phyloP scores from a whole-genome alignment of 2,797 vertebrate genomes.

The Molothrus aeneus region DNA sequence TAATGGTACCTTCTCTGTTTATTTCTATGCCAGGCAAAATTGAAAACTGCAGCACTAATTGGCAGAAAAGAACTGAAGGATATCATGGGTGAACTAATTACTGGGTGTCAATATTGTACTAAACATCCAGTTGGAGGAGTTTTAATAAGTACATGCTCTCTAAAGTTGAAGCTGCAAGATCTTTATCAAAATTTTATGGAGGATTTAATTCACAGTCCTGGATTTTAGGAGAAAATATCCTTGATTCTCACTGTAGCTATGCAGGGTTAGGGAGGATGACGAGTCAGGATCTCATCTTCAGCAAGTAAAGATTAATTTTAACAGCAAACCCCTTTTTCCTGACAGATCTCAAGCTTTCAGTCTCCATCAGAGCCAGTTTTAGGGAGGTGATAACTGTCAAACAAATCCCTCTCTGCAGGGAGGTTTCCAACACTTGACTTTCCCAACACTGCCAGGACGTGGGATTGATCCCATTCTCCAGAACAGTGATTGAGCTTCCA shows the following conservation, averaged over 20 bases:
- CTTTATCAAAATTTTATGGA: slow-evolving; percentile 1
- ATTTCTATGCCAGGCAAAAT: not conserved
- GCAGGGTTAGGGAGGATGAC: not conserved
- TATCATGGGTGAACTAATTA: slow-evolving; percentile 37
- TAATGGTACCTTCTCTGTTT: not conserved
- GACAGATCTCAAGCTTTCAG: not conserved
- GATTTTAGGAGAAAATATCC: not conserved
- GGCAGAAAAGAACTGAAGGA: slow-evolving; percentile 23
- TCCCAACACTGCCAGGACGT: fast-evolving
- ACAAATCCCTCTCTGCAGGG: not conserved
- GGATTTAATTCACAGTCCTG: not conserved
- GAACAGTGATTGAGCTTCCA: fast-evolving
- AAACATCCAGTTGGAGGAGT: not conserved
- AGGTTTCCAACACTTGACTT: not conserved
- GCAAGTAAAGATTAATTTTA: not conserved
- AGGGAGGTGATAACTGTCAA: not conserved
- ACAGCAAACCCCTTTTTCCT: not conserved
- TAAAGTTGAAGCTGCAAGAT: slow-evolving; percentile 9
- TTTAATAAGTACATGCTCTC: not conserved
- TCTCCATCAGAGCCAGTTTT: not conserved
- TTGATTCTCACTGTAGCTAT: not conserved
- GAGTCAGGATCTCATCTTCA: not conserved
- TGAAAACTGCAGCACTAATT: not conserved
- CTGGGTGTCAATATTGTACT: slow-evolving; percentile 18
- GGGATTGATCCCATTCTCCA: not conserved